phyloP scores from a whole-genome alignment of 2,113 vertebrate genomes.

The Caranx melampygus region DNA sequence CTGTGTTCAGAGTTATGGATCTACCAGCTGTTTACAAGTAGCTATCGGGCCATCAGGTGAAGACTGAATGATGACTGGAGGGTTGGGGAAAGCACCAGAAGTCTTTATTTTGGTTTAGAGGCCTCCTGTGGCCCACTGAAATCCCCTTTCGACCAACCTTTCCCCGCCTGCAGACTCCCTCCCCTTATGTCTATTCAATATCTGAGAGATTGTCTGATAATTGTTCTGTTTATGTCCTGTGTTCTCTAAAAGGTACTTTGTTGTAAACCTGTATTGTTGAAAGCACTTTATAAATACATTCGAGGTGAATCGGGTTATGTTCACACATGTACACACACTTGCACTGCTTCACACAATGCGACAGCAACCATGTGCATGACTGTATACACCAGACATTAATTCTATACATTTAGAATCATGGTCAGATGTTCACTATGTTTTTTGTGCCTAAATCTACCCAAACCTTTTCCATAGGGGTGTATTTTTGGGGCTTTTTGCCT shows the following conservation, averaged over 20 bases:
- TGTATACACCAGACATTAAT: background rate
- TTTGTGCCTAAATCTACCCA: too few relatives aligned
- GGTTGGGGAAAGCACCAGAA: constrained; percentile 58
- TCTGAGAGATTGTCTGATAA: constrained; percentile 61
- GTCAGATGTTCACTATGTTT: background rate
- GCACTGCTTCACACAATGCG: background rate
- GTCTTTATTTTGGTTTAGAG: constrained; percentile 64
- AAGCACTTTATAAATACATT: constrained; percentile 52
- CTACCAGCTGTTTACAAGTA: constrained; percentile 60
- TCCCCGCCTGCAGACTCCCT: constrained; percentile 22
- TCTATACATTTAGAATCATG: too few relatives aligned
- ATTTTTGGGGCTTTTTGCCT: too few relatives aligned
- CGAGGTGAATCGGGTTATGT: background rate
- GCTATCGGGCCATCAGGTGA: constrained; percentile 48
- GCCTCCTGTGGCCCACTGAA: constrained; percentile 57
- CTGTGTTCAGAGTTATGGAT: constrained; percentile 43
- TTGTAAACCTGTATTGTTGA: constrained; percentile 63
- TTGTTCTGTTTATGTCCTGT: constrained; percentile 61
- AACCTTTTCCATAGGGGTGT: too few relatives aligned
- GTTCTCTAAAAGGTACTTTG: constrained; percentile 59
- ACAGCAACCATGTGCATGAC: background rate
- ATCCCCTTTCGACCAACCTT: constrained; percentile 45
- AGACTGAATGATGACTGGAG: constrained; percentile 12
- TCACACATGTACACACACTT: constrained; percentile 1
- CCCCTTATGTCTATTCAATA: constrained; percentile 44